These are phyloP conservation scores for Crocidura indochinensis DNA, from an alignment of 2,797 vertebrate species.

Conservation along the genomic window DNA sequence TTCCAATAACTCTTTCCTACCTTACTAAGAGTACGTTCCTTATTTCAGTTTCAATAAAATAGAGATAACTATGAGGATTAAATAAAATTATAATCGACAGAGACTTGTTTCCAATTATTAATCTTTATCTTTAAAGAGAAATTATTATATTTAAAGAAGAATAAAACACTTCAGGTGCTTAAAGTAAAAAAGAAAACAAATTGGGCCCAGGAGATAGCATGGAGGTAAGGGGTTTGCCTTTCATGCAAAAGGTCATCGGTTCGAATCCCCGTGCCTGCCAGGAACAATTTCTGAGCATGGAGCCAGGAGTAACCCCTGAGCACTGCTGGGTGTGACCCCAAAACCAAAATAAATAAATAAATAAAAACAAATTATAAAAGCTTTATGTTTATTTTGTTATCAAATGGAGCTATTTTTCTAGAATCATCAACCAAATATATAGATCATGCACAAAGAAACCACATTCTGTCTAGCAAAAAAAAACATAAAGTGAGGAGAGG, in stretches of 20 bases:
- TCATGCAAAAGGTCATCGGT: no score
- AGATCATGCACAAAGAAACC: not conserved
- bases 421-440: not conserved
- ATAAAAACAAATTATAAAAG: not conserved
- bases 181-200: no score
- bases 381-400: not conserved
- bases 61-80: not conserved
- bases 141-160: not conserved
- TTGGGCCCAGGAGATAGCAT: no score
- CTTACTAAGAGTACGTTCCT: not conserved
- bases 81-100: constrained; percentile 14
- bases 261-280: no score
- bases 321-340: no score
- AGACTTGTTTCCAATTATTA: not conserved
- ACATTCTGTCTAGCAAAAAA: not conserved
- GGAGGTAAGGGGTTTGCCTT: no score
- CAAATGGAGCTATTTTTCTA: not conserved
- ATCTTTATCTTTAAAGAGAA: not conserved
- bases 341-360: no score
- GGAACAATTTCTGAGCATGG: no score
- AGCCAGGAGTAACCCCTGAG: no score
- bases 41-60: not conserved
- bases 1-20: not conserved
- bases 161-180: not conserved
- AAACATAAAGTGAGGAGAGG: not conserved